Evolutionary conservation across 2,888 invertebrate species (phyloP), one percentile per base, ranked within the genome.

Genomic region (Thymelicus lineola): DNA sequence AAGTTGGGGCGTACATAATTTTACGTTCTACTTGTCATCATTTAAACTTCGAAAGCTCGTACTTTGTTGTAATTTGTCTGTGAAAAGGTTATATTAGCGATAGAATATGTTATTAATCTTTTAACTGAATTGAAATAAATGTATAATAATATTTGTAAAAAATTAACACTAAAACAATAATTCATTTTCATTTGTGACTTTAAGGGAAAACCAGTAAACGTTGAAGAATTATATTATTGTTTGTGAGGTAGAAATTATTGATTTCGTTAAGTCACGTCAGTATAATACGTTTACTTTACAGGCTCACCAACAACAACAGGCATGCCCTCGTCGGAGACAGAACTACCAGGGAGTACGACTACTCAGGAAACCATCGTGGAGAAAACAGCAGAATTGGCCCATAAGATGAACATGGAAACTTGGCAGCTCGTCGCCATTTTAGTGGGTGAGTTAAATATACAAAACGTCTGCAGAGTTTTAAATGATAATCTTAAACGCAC

Each of bases 361-460:
- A 89, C 86, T 53, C 89, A 94, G 72, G 95, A 95, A 75, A 90
- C 93, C 59, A 87, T 95, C 70, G 90, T 88, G 75, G 95, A 95
- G 75, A 89, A 95, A 72, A 94, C 95, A 28, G 95, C 95, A 36
- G 95, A 95, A 42, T 80, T 97, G 48, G 96, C 96, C 42, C 95
- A 95, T 73, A 96, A 96, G 81, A 95, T 96, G 85, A 97, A 97
- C 75, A 95, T 98, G 85, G 97, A 97, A 75, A 95, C 96, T 80
- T 98, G 97, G 97, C 97, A 96, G 74, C 94, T 98, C 72, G 97
- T 97, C 71, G 96, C 97, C 78, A 97, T 98, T 83, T 95, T 97
- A 79, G 97, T 97, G 85, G 97, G 97, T 97, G 90, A 90, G 96
- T 57, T 35, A 50, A 12, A 28, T 28, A n/a, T 20, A 64, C 50